Conservation (phyloP, 2,113 vertebrate genomes). For the Hyperopisus bebe region DNA sequence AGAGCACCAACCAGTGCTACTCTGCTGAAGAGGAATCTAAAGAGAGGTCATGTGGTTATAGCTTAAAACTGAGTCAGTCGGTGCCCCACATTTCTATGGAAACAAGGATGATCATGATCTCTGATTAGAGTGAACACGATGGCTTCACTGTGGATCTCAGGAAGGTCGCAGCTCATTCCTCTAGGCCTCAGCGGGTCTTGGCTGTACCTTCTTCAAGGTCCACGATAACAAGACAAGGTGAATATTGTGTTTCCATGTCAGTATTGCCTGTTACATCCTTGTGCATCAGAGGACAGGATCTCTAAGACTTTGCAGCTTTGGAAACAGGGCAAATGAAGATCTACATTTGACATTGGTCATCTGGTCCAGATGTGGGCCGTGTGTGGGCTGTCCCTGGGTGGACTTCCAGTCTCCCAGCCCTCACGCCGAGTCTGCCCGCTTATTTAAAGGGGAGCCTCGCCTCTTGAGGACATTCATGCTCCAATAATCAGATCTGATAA, state of each 20-base stretch:
- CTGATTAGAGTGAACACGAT: background rate
- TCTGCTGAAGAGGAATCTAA: background rate
- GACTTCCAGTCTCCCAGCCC: constrained; percentile 2
- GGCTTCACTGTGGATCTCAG: background rate
- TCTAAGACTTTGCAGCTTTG: background rate
- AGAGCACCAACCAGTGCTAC: background rate
- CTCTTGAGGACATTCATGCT: constrained; percentile 39
- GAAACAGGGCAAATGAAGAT: background rate
- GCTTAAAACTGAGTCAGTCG: background rate
- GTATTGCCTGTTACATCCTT: background rate
- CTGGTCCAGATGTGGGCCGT: background rate
- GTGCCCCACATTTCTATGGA: background rate
- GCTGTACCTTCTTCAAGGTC: background rate
- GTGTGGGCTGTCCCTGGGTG: background rate
- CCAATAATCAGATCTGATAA: constrained; percentile 43
- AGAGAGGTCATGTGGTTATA: background rate
- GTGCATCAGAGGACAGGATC: background rate
- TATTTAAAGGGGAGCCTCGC: constrained; percentile 25
- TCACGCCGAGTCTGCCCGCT: background rate
- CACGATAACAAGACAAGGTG: background rate
- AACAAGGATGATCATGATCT: background rate
- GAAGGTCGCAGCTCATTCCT: background rate
- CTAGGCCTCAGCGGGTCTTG: background rate
- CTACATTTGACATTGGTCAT: background rate
- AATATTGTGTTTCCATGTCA: background rate